A percentile compares a stretch with the other conserved stretches of the same genome.
These are phyloP conservation scores for Agriopis leucophaearia DNA, from an alignment of 2,888 invertebrate genomes.

Conservation along the genomic window DNA sequence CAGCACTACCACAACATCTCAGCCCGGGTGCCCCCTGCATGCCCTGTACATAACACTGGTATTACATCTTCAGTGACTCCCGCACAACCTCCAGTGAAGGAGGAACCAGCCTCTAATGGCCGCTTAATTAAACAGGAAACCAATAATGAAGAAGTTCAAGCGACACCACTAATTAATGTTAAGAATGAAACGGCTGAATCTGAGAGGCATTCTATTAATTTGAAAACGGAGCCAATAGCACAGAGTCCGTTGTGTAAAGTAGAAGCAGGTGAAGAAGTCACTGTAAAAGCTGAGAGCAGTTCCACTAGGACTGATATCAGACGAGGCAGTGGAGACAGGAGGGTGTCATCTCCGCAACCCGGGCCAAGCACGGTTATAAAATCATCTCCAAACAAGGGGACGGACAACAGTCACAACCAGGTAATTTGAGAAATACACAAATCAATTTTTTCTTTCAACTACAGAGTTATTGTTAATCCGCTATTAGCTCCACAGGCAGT, in stretches of 20 bases:
- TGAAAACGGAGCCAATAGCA: constrained; percentile 62
- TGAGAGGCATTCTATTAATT: constrained; percentile 26
- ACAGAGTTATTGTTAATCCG: no score
- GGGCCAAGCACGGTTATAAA: constrained; percentile 69
- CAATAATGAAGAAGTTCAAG: constrained; percentile 21
- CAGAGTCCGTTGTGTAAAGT: constrained; percentile 40
- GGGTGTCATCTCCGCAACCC: constrained; percentile 70
- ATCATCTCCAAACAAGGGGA: constrained; percentile 44
- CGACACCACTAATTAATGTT: constrained; percentile 22
- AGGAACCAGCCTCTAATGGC: constrained; percentile 61
- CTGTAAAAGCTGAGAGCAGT: constrained; percentile 64
- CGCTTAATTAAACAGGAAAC: constrained; percentile 65
- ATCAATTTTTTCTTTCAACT: no score
- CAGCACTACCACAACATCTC: constrained; percentile 30
- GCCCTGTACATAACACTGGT: constrained; percentile 48
- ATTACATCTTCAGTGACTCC: constrained; percentile 33
- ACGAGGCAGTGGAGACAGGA: constrained; percentile 62
- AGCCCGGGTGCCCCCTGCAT: constrained; percentile 39
- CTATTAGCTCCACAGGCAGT: no score
- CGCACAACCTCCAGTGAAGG: constrained; percentile 59
- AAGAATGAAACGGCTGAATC: constrained; percentile 20
- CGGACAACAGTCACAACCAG: constrained; percentile 50
- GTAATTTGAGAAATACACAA: constrained; percentile 42
- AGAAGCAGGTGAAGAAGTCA: constrained; percentile 53
- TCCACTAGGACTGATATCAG: constrained; percentile 16